Base-by-base conservation (phyloP, 1,140 invertebrate species). In the Pygmarrhopalites habei region DNA sequence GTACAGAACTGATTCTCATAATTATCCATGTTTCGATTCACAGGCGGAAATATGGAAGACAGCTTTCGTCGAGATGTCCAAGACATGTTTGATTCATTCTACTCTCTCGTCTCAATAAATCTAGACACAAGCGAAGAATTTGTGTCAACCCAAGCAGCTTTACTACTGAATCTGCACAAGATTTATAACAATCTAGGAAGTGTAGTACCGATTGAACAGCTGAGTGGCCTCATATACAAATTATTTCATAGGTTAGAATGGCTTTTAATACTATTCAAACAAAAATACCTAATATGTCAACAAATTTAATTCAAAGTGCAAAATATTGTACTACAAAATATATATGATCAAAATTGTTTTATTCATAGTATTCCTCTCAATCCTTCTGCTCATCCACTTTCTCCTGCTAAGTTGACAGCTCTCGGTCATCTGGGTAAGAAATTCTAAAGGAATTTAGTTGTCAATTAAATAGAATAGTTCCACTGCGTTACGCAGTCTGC, bases 21-120 rank as follows among this genome's bases (percentile, higher is more conserved):
- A n/a, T n/a, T n/a, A n/a, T n/a, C n/a, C n/a, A n/a, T n/a, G n/a
- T n/a, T n/a, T n/a, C n/a, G n/a, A n/a, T n/a, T n/a, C n/a, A n/a
- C n/a, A 0, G 88, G 89, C 2, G 88, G 88, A 0, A 86, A 90
- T 72, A 89, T 88, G 70, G 89, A 92, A 73, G 90, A 94, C 71
- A 88, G 84, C 63, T 94, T 95, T 72, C 78, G 83, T 1, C 73
- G 83, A 3, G 89, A 92, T 73, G 78, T 95, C 4, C 82, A 86
- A 51, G 81, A 80, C 12, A 83, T 93, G 0, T 86, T 93, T 66
- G 79, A 81, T 1, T 83, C 88, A 0, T 78, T 94, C 2, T 87
- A 86, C 69, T 83, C 83, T 46, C 86, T 94, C 80, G 75, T 93
- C 14, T n/a, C 21, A 7, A 10, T 28, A 28, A 26, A 12, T 28